Evolutionary conservation across 2,888 invertebrate genomes (phyloP), one percentile per base, ranked within the genome.

Genomic region (Stenodera caucasica): DNA sequence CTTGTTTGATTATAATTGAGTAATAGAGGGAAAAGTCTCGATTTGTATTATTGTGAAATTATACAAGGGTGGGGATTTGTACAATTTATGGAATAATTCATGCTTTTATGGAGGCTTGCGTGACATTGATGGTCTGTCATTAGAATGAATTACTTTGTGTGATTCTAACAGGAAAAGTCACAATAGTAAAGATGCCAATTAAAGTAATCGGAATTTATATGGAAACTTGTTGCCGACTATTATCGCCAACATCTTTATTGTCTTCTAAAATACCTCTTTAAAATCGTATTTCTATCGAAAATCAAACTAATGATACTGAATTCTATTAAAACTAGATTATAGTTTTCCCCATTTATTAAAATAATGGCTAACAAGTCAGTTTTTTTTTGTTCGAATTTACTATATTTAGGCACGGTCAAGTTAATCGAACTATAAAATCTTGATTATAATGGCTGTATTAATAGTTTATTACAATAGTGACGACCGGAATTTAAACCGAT

Each of bases 81-180:
- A 53, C 56, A 56, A 56, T 56, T 60, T 29, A 56, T 40, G 53
- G 54, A 60, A 60, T 60, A 60, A 60, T 45, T 60, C 60, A 52
- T 51, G 14, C n/a, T 40, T 60, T 60, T 55, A 60, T 56, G 18
- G 55, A 18, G 2, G 9, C 57, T 45, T 32, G 60, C 57, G 57
- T 60, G 60, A 60, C 53, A 49, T 53, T 60, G 60, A 60, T 53
- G 56, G 53, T 35, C 57, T 52, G 58, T 55, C 59, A 37, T 45
- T 45, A 45, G 21, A 32, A 33, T 33, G 18, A 30, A 52, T 52
- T 33, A 52, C 32, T 11, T 6, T 29, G 5, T 8, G 12, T n/a
- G 51, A n/a, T 29, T 15, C 51, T 1, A 51, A 51, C 52, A 21
- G 33, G 32, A 32, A 33, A 21, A 21, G 21, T 33, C 32, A 21